phyloP scores from a whole-genome alignment of 2,797 vertebrate genomes.

The Salarias fasciatus region DNA sequence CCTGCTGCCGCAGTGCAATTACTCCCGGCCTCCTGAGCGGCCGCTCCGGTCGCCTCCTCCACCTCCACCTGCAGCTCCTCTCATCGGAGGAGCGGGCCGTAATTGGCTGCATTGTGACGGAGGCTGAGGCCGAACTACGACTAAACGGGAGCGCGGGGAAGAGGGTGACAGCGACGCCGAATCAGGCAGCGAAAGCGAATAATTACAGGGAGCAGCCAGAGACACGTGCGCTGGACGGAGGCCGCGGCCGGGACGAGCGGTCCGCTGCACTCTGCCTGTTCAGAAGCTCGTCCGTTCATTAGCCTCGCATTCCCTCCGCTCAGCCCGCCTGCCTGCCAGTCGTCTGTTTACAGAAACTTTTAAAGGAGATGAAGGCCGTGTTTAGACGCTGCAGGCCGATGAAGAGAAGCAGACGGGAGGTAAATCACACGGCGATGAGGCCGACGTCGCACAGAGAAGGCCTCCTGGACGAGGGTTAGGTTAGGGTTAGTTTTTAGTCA shows the following conservation, averaged over 20 bases:
- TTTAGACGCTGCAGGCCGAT: no score
- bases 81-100: constrained; percentile 53
- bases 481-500: no score
- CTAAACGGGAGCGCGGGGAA: no score
- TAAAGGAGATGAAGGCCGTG: no score
- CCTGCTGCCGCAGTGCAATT: constrained; percentile 63
- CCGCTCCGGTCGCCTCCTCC: constrained; percentile 47
- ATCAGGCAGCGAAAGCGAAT: constrained; percentile 32
- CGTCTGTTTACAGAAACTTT: no score
- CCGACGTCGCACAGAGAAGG: no score
- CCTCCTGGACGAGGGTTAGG: no score
- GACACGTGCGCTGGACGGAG: constrained; percentile 26
- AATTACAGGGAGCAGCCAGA: constrained; percentile 34
- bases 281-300: constrained; percentile 16
- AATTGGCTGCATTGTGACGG: constrained; percentile 58
- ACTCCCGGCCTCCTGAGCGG: constrained; percentile 45
- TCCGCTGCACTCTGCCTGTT: constrained; percentile 20
- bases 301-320: constrained; percentile 11
- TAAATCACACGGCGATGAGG: no score
- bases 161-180: constrained; percentile 20
- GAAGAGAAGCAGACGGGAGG: no score
- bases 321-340: no score
- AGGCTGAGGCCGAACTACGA: no score
- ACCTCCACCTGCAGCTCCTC: constrained; percentile 52
- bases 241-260: constrained; percentile 11